phyloP scores from a whole-genome alignment of 1,140 invertebrate species.

The Lordiphosa collinella region DNA sequence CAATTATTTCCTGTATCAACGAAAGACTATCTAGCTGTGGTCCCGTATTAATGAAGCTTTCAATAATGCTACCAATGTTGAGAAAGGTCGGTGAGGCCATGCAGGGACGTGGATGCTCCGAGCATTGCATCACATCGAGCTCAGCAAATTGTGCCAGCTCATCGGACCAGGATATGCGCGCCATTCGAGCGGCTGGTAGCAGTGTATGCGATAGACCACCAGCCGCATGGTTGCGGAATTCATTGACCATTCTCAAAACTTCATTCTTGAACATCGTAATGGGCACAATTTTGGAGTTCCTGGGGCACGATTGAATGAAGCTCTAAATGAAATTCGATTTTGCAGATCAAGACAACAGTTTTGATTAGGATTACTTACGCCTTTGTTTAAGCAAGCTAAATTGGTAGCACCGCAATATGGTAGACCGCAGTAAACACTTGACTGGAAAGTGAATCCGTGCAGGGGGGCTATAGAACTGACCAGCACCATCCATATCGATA shows the following conservation, averaged over 20 bases:
- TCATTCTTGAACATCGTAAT: not conserved
- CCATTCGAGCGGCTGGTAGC: constrained; percentile 32
- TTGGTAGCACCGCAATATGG: constrained; percentile 13
- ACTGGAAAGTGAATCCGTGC: not conserved
- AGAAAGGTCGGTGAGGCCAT: constrained; percentile 28
- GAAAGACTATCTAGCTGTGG: not conserved
- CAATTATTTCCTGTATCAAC: not conserved
- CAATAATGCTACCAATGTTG: constrained; percentile 18
- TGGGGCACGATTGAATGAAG: not conserved
- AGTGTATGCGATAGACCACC: constrained; percentile 14
- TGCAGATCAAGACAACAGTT: not conserved
- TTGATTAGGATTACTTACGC: constrained; percentile 5
- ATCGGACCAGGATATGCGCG: constrained; percentile 32
- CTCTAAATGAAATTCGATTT: constrained; percentile 2
- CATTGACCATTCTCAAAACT: constrained; percentile 16
- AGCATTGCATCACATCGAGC: constrained; percentile 10
- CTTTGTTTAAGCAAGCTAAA: constrained; percentile 1
- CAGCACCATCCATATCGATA: not conserved
- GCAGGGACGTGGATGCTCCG: constrained; percentile 1
- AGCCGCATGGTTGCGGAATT: constrained; percentile 29
- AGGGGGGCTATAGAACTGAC: not conserved
- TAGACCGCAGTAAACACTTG: constrained; percentile 14
- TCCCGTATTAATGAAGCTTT: not conserved
- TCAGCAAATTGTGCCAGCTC: constrained; percentile 28
- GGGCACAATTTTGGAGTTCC: not conserved